These are phyloP conservation scores for Biston stratarius DNA, from an alignment of 2,888 invertebrate genomes.

Conservation along the genomic window DNA sequence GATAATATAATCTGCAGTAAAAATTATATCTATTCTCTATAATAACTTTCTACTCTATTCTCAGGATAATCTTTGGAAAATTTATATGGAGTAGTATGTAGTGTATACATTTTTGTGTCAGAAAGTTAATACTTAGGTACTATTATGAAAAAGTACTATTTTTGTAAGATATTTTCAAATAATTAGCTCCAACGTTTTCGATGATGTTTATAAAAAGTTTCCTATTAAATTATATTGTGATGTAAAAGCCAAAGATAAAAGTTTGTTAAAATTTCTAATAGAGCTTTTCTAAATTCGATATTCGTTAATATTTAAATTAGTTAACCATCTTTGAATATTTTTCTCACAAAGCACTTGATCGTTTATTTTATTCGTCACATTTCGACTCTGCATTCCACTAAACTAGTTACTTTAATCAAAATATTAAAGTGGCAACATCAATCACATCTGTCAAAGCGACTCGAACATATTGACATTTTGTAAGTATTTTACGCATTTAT, in stretches of 20 bases:
- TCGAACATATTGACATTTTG: too few relatives aligned
- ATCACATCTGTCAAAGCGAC: too few relatives aligned
- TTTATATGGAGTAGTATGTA: conserved; percentile 11
- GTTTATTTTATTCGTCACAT: background rate
- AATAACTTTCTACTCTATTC: background rate
- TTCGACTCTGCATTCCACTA: background rate
- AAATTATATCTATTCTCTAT: too few relatives aligned
- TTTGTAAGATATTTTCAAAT: conserved; percentile 33
- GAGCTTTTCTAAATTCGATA: background rate
- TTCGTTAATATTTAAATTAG: background rate
- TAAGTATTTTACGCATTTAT: too few relatives aligned
- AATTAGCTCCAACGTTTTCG: conserved; percentile 27
- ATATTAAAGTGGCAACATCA: too few relatives aligned
- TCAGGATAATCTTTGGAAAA: background rate
- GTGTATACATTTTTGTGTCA: background rate
- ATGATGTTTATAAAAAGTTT: conserved; percentile 25
- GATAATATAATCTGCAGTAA: background rate
- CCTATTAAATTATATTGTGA: conserved; percentile 16
- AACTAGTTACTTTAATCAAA: too few relatives aligned
- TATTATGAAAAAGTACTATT: conserved; percentile 21
- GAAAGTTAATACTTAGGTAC: background rate
- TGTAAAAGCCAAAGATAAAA: conserved; percentile 28
- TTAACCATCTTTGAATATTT: background rate
- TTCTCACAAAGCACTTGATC: background rate
- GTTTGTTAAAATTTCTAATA: conserved; percentile 4